A percentile compares a stretch with the other conserved stretches of the same genome.
Evolutionary conservation across 2,113 vertebrate species (phyloP).

Genomic region (Alexandromys fortis): DNA sequence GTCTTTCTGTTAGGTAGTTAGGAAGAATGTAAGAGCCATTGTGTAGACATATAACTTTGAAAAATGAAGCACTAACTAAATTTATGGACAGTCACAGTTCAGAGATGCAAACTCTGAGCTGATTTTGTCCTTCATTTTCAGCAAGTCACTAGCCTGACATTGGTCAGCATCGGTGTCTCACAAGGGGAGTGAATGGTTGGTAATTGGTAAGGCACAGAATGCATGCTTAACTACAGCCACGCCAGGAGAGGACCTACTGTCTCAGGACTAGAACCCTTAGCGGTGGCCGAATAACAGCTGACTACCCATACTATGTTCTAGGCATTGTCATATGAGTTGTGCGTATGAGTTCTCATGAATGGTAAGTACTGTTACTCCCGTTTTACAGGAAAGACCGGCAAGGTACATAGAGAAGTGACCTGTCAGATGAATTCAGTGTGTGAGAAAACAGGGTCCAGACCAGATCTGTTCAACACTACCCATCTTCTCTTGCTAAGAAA

Average conservation of each 20-base stretch:
- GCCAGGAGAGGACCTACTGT: background rate
- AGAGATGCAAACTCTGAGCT: background rate
- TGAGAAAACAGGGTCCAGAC: background rate
- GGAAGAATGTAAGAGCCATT: background rate
- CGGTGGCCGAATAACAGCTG: background rate
- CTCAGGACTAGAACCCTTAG: background rate
- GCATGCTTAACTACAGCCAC: background rate
- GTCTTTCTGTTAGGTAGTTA: background rate
- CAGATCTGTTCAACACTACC: background rate
- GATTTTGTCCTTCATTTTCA: background rate
- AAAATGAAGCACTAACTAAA: background rate
- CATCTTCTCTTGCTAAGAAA: background rate
- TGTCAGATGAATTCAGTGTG: background rate
- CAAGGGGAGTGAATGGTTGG: background rate
- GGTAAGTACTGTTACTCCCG: background rate
- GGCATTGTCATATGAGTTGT: background rate
- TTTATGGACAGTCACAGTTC: background rate
- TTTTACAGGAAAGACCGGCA: slow-evolving; percentile 11
- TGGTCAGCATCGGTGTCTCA: background rate
- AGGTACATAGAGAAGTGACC: background rate
- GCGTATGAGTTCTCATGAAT: background rate
- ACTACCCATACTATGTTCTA: background rate
- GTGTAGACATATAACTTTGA: background rate
- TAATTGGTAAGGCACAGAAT: background rate
- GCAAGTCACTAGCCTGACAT: background rate